These are phyloP conservation scores for Neosilurus hyrtlii DNA, from an alignment of 2,797 vertebrate species.

Conservation along the genomic window DNA sequence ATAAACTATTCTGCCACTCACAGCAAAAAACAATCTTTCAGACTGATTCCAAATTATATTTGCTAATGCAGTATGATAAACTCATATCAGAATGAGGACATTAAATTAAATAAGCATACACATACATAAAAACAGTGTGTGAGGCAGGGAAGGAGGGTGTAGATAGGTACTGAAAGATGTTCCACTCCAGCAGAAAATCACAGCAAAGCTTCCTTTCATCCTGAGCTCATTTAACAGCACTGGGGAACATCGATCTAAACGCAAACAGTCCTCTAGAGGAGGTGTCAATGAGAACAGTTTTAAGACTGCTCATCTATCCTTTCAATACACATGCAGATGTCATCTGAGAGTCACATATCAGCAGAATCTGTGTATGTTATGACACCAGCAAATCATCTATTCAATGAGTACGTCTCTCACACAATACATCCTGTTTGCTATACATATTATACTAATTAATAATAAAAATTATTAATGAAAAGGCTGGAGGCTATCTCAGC, in stretches of 20 bases:
- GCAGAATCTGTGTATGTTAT: conserved; percentile 53
- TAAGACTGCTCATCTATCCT: not conserved
- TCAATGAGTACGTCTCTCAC: no score
- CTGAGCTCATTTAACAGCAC: conserved; percentile 41
- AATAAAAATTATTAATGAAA: no score
- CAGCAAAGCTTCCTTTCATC: conserved; percentile 24
- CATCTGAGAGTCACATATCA: conserved; percentile 28
- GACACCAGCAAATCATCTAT: conserved; percentile 49
- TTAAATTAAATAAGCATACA: not conserved
- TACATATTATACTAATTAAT: no score
- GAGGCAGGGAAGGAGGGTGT: not conserved
- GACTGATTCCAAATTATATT: not conserved
- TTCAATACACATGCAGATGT: conserved; percentile 15
- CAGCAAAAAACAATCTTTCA: not conserved
- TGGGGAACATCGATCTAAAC: conserved; percentile 23
- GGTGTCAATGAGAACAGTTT: conserved; percentile 17
- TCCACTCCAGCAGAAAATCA: conserved; percentile 31
- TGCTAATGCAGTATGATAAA: conserved; percentile 2
- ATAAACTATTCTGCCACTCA: conserved; percentile 26
- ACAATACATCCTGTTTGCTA: no score
- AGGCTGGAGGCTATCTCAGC: no score
- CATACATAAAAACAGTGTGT: not conserved
- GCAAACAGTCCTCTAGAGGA: conserved; percentile 13
- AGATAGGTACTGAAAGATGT: conserved; percentile 34
- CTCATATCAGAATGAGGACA: conserved; percentile 7